A percentile compares a stretch with the other conserved stretches of the same genome.
These are phyloP conservation scores for Scartelaos histophorus DNA, from an alignment of 2,113 vertebrate genomes.

Conservation along the genomic window DNA sequence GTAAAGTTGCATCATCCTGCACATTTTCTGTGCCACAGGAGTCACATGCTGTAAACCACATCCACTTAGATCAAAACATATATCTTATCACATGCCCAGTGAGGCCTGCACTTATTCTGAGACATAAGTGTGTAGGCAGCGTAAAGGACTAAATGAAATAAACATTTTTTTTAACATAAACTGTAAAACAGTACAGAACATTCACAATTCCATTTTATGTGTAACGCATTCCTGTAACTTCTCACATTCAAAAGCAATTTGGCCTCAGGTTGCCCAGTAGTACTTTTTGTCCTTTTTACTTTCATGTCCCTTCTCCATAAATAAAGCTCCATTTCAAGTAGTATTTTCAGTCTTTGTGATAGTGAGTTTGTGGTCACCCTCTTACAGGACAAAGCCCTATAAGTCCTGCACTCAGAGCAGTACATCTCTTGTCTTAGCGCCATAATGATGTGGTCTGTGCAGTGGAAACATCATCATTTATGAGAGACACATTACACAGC, in stretches of 20 bases:
- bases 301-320: no score
- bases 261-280: background rate
- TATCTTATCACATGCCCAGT: no score
- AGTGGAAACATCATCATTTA: constrained; percentile 68
- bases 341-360: background rate
- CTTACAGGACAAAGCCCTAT: constrained; percentile 60
- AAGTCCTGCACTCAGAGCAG: constrained; percentile 52
- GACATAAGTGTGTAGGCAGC: no score
- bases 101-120: no score
- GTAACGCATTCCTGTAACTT: background rate
- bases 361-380: constrained; percentile 52
- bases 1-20: background rate
- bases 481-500: constrained; percentile 63
- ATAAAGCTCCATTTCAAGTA: background rate
- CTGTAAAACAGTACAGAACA: no score
- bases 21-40: no score
- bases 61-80: no score
- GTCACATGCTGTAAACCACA: background rate
- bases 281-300: no score
- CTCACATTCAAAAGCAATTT: background rate
- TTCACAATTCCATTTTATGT: background rate
- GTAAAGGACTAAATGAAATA: no score
- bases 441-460: constrained; percentile 69
- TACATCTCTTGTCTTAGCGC: constrained; percentile 67
- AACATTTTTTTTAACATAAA: no score